Percentiles rank a stretch among this genome's conserved stretches.
Conservation (phyloP, 1,140 invertebrate genomes). For the Drosophila obscura region DNA sequence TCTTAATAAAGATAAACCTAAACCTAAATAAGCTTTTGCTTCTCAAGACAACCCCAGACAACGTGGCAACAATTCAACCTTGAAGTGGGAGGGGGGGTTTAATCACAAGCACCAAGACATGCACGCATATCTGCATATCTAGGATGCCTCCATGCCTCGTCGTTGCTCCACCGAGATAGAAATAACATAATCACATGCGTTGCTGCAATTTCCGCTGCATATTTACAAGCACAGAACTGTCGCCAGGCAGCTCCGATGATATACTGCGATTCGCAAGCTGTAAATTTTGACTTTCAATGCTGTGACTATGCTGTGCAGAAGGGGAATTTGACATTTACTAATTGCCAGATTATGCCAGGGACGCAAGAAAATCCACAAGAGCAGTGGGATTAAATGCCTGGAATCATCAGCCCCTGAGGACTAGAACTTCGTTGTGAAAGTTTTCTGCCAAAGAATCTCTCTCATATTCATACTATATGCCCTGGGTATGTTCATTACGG, state of each 20-base stretch:
- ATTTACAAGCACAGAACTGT: constrained; percentile 36
- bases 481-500: background rate
- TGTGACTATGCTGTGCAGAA: constrained; percentile 50
- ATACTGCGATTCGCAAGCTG: constrained; percentile 52
- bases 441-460: constrained; percentile 15
- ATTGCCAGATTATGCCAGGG: constrained; percentile 49
- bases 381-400: too few relatives aligned
- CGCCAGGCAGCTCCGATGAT: constrained; percentile 33
- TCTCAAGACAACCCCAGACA: constrained; percentile 13
- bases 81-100: constrained; percentile 29
- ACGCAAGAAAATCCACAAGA: background rate
- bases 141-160: constrained; percentile 18
- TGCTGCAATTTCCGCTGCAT: constrained; percentile 61
- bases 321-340: constrained; percentile 56
- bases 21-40: constrained; percentile 9
- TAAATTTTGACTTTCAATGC: constrained; percentile 72
- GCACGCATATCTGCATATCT: constrained; percentile 6
- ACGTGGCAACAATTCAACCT: constrained; percentile 47
- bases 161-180: constrained; percentile 8
- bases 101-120: constrained; percentile 24
- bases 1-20: too few relatives aligned
- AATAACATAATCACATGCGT: constrained; percentile 64
- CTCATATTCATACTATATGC: too few relatives aligned
- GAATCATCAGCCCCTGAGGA: too few relatives aligned
- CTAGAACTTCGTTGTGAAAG: constrained; percentile 1